Evolutionary conservation across 2,113 vertebrate genomes (phyloP), one percentile per base, ranked within the genome.

Genomic region (Agapornis roseicollis): DNA sequence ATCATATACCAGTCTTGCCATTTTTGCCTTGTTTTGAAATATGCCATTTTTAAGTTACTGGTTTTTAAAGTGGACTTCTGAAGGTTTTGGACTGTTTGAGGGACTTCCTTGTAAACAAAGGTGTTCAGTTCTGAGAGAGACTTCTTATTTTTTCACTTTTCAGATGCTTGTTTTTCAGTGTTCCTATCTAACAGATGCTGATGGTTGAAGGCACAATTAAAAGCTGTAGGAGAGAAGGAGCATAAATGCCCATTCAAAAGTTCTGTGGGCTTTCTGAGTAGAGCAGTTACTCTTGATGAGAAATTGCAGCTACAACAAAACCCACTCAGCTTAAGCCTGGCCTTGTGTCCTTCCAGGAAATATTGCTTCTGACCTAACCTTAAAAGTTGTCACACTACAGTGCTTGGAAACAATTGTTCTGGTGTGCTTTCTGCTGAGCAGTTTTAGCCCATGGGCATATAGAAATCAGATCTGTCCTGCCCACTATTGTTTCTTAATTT

Each of bases 351-450:
- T 92, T 90, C 68, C 83, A 28, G 74, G 68, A 73, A 66, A 33
- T 80, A 44, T 64, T 81, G 13, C 73, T 77, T 61, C 61, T 84
- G 37, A 22, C 52, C 11, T 56, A 10, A 60, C 37, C 76, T 68
- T 6, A 74, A 10, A 28, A 72, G 19, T n/a, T 71, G 74, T 87
- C 44, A 85, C 14, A 17, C 72, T 37, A 22, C n/a, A 85, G 17
- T 77, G 47, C 52, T 72, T 76, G 56, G 37, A 65, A 89, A 77
- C 73, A 82, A 80, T 69, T 91, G 39, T 23, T 81, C 49, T 69
- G 33, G 35, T 87, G n/a, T 91, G 37, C 46, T 82, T 87, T 91
- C 56, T 91, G 56, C 63, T 82, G 3, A 65, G 18, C 60, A 33
- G 16, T 64, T 88, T 39, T 79, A 82, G 29, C 65, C 50, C 17